Evolutionary conservation across 2,113 vertebrate genomes (phyloP).

Genomic region (Tichodroma muraria): DNA sequence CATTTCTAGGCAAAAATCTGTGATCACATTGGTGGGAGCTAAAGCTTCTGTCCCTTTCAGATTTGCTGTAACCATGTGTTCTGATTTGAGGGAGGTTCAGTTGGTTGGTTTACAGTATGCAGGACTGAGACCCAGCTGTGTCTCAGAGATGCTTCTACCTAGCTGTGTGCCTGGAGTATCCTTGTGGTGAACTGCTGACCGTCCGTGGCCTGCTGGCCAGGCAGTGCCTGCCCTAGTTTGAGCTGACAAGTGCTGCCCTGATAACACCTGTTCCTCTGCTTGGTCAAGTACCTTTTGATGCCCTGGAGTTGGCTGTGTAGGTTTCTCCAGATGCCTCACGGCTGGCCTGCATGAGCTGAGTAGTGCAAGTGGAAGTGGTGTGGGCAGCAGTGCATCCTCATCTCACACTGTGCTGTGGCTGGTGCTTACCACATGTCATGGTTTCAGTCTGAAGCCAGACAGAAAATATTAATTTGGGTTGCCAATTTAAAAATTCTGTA

Average conservation of each 20-base stretch:
- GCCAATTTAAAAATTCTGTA: too few relatives aligned
- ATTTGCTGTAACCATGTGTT: background rate
- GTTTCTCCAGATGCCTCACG: background rate
- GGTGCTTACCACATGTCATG: too few relatives aligned
- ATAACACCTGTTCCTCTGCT: background rate
- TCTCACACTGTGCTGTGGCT: accelerated
- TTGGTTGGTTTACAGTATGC: background rate
- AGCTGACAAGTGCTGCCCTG: background rate
- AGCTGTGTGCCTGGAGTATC: background rate
- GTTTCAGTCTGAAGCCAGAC: too few relatives aligned
- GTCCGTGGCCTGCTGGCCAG: background rate
- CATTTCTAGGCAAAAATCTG: background rate
- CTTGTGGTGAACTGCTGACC: background rate
- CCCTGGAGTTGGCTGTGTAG: background rate
- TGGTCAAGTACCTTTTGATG: background rate
- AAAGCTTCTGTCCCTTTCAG: background rate
- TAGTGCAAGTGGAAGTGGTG: background rate
- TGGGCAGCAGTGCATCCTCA: background rate
- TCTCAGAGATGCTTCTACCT: accelerated
- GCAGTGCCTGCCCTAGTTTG: accelerated
- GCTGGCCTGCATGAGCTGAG: background rate
- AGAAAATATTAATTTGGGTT: too few relatives aligned
- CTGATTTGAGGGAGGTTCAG: background rate
- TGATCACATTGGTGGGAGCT: background rate
- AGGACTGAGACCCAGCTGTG: background rate